These are phyloP conservation scores for Muschampia plurimacula DNA, from an alignment of 2,888 invertebrate genomes.

Conservation along the genomic window DNA sequence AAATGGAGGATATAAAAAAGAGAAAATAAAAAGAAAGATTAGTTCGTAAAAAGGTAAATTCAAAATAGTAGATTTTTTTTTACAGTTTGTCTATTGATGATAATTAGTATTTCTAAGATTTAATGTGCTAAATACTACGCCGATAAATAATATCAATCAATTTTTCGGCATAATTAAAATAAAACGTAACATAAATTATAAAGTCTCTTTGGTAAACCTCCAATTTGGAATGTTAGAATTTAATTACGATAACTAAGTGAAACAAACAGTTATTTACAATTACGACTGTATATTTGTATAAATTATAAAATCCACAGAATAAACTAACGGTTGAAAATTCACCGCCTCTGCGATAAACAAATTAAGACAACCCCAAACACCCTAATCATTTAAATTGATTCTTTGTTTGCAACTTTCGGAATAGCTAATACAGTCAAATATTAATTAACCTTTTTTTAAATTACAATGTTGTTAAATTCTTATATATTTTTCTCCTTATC, in stretches of 20 bases:
- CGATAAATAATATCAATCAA: constrained; percentile 1
- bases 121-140: background rate
- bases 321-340: constrained; percentile 30
- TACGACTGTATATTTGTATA: constrained; percentile 9
- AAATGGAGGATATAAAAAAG: background rate
- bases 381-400: constrained; percentile 29
- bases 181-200: background rate
- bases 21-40: background rate
- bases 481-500: too few relatives aligned
- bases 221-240: background rate
- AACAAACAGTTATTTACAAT: background rate
- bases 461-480: background rate
- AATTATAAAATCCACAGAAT: constrained; percentile 30
- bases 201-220: background rate
- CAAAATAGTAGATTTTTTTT: too few relatives aligned
- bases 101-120: too few relatives aligned
- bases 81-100: too few relatives aligned
- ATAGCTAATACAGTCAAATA: constrained; percentile 2
- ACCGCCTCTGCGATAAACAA: constrained; percentile 25
- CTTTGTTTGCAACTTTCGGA: constrained; percentile 21
- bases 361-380: constrained; percentile 29
- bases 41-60: too few relatives aligned
- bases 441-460: background rate
- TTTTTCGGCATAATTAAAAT: background rate
- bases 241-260: background rate